These are phyloP conservation scores for Cyprinella venusta DNA, from an alignment of 2,797 vertebrate species.

Conservation along the genomic window DNA sequence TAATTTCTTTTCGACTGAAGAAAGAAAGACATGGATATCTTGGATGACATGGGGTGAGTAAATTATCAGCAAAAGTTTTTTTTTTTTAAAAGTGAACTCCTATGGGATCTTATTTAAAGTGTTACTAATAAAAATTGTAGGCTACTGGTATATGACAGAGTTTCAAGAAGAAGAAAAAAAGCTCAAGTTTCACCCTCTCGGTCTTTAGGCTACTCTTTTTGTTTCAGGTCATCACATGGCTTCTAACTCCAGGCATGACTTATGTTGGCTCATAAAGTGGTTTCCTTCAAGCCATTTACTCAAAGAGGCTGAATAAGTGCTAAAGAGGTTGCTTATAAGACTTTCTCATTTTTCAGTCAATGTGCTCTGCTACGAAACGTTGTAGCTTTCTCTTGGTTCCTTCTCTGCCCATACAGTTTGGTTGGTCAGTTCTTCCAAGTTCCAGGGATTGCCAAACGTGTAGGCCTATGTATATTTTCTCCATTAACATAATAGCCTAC, in stretches of 20 bases:
- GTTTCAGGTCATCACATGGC: slow-evolving; percentile 17
- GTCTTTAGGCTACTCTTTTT: background rate
- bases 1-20: no score
- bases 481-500: background rate
- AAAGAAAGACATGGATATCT: no score
- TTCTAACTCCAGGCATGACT: background rate
- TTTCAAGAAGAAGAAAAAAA: background rate
- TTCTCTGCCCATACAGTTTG: background rate
- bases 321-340: background rate
- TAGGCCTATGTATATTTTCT: no score
- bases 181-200: background rate
- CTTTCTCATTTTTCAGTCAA: background rate
- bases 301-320: slow-evolving; percentile 2
- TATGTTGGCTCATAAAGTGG: background rate
- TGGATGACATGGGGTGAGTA: no score
- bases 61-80: no score
- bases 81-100: no score
- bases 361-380: background rate
- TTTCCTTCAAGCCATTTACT: background rate
- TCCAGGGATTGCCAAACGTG: background rate
- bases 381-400: background rate
- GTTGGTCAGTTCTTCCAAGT: background rate
- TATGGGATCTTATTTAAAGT: background rate
- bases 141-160: no score
- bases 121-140: background rate